Percentiles rank a stretch among this genome's conserved stretches.
phyloP scores from a whole-genome alignment of 2,888 invertebrate species.

The Andrena flavipes region DNA sequence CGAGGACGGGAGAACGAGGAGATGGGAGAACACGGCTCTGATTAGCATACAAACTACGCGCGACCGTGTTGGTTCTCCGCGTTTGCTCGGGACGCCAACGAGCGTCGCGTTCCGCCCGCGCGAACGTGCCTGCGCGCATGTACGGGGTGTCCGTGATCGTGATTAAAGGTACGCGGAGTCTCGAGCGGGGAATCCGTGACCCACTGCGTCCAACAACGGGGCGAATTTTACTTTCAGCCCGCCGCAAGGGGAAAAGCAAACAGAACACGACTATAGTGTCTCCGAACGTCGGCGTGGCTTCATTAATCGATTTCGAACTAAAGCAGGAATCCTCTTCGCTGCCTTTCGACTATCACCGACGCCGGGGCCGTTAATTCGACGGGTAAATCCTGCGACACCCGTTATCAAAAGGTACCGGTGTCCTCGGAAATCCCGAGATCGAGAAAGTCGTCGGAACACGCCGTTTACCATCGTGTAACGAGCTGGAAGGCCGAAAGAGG shows the following conservation, averaged over 20 bases:
- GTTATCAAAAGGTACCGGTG: conserved; percentile 9
- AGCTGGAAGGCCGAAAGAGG: conserved; percentile 19
- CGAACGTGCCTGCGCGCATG: conserved; percentile 8
- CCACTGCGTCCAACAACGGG: background rate
- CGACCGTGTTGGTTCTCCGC: conserved; percentile 74
- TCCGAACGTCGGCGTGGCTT: background rate
- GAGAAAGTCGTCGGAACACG: conserved; percentile 21
- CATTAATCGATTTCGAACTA: background rate
- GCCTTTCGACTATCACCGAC: too few relatives aligned
- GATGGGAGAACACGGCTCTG: conserved; percentile 75
- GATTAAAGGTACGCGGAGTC: conserved; percentile 38
- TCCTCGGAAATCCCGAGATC: background rate
- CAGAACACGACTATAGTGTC: too few relatives aligned
- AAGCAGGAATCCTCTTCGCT: too few relatives aligned
- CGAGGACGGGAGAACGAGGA: conserved; percentile 57
- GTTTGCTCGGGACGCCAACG: conserved; percentile 60
- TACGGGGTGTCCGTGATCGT: conserved; percentile 28
- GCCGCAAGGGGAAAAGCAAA: too few relatives aligned
- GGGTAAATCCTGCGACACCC: background rate
- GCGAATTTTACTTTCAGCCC: too few relatives aligned
- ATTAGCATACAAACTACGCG: conserved; percentile 81
- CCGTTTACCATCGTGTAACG: conserved; percentile 24
- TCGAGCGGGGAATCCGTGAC: conserved; percentile 15
- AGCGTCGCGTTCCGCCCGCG: conserved; percentile 27
- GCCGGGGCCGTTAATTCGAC: too few relatives aligned